A percentile compares a stretch with the other conserved stretches of the same genome.
Conservation (phyloP, 2,113 vertebrate genomes). For the Zeus faber region DNA sequence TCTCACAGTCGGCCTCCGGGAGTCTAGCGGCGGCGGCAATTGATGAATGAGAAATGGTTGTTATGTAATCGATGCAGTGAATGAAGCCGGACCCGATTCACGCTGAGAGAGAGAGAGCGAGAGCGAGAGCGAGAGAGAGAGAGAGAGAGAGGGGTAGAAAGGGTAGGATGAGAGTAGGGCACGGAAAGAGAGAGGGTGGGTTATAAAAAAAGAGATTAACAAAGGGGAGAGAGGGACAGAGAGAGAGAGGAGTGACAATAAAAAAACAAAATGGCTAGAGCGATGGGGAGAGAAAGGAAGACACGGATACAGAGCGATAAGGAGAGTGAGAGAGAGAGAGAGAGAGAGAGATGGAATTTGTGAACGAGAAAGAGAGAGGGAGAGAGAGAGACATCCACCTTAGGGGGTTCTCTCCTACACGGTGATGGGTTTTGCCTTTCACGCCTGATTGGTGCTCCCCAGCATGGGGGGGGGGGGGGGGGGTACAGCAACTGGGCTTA, state of each 20-base stretch:
- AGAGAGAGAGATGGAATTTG: constrained; percentile 12
- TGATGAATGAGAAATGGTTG: constrained; percentile 58
- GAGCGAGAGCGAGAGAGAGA: too few relatives aligned
- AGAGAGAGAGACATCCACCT: neutral
- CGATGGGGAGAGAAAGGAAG: too few relatives aligned
- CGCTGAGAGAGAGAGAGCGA: too few relatives aligned
- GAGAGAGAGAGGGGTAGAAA: too few relatives aligned
- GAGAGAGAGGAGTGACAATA: too few relatives aligned
- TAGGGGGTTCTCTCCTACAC: neutral
- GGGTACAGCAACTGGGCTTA: constrained; percentile 46
- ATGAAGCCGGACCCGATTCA: too few relatives aligned
- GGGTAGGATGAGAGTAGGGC: too few relatives aligned
- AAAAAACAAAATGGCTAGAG: too few relatives aligned
- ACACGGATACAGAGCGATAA: constrained; percentile 4
- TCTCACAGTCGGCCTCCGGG: constrained; percentile 39
- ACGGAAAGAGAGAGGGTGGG: too few relatives aligned
- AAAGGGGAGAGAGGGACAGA: too few relatives aligned
- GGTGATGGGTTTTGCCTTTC: constrained; percentile 58
- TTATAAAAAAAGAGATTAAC: too few relatives aligned
- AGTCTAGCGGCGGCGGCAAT: constrained; percentile 44
- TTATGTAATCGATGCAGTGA: constrained; percentile 62
- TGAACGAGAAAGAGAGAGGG: constrained; percentile 8
- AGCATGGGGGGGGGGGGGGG: constrained; percentile 14
- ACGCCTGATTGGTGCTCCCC: too few relatives aligned
- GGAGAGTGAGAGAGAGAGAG: constrained; percentile 15